These are phyloP conservation scores for Rhipidura dahli DNA, from an alignment of 2,113 vertebrate genomes.

Conservation along the genomic window DNA sequence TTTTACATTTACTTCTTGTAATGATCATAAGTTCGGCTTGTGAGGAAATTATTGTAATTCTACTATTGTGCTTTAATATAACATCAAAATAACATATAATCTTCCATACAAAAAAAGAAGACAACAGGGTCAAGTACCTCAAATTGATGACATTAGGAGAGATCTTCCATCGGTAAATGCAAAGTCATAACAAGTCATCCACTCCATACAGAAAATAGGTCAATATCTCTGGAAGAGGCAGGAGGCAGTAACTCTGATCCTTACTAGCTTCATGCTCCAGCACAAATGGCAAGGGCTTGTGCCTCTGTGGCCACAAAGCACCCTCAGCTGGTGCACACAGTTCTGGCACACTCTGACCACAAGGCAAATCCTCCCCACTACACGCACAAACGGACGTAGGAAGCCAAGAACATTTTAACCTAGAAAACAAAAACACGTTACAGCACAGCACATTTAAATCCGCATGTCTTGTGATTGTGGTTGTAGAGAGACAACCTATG, in stretches of 20 bases:
- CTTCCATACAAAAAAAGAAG: background rate
- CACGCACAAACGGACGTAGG: accelerated
- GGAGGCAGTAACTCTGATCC: background rate
- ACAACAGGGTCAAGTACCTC: background rate
- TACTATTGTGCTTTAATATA: background rate
- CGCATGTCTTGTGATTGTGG: background rate
- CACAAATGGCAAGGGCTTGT: background rate
- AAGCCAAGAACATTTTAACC: background rate
- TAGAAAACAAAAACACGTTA: background rate
- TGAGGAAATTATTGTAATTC: background rate
- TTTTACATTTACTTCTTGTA: background rate
- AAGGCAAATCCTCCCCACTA: background rate
- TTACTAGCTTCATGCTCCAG: background rate
- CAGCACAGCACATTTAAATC: background rate
- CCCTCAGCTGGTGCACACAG: background rate
- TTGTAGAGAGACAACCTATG: background rate
- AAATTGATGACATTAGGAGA: background rate
- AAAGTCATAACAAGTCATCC: background rate
- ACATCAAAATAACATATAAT: background rate
- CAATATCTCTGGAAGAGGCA: background rate
- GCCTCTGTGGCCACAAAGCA: background rate
- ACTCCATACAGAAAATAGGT: background rate
- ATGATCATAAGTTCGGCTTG: background rate
- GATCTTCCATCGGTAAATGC: background rate
- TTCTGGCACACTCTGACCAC: background rate